These are phyloP conservation scores for Andinoacara biseriatus DNA, from an alignment of 2,113 vertebrate genomes.

Conservation along the genomic window DNA sequence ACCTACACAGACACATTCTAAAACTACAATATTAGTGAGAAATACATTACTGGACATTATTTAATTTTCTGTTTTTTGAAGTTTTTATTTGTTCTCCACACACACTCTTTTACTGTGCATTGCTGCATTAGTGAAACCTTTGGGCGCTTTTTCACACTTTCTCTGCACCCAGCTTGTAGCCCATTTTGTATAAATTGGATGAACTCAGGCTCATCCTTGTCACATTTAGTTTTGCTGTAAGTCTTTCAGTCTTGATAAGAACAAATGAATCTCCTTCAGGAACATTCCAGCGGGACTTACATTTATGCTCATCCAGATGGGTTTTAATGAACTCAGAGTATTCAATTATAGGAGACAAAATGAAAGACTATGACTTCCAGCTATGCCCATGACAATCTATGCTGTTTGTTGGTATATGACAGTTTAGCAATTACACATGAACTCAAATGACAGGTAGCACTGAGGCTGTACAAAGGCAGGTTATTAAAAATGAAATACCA, in stretches of 20 bases:
- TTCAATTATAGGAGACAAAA: slow-evolving; percentile 43
- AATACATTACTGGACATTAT: neutral
- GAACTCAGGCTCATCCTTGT: neutral
- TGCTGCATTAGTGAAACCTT: neutral
- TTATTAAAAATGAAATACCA: slow-evolving; percentile 46
- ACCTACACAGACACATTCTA: neutral
- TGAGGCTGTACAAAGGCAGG: slow-evolving; percentile 23
- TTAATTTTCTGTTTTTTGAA: neutral
- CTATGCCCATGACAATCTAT: neutral
- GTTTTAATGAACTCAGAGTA: slow-evolving; percentile 19
- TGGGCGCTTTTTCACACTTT: neutral
- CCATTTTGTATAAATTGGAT: neutral
- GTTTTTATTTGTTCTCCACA: neutral
- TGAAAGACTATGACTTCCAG: slow-evolving; percentile 10
- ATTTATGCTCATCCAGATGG: slow-evolving; percentile 23
- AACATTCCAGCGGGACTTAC: slow-evolving; percentile 20
- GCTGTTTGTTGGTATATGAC: slow-evolving; percentile 27
- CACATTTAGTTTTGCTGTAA: neutral
- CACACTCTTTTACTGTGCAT: neutral
- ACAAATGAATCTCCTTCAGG: neutral
- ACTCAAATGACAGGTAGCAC: slow-evolving; percentile 62
- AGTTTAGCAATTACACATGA: slow-evolving; percentile 57
- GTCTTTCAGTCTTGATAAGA: neutral
- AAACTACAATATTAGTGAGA: neutral
- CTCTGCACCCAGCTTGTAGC: neutral